phyloP scores from a whole-genome alignment of 2,888 invertebrate genomes.

The Erynnis tages region DNA sequence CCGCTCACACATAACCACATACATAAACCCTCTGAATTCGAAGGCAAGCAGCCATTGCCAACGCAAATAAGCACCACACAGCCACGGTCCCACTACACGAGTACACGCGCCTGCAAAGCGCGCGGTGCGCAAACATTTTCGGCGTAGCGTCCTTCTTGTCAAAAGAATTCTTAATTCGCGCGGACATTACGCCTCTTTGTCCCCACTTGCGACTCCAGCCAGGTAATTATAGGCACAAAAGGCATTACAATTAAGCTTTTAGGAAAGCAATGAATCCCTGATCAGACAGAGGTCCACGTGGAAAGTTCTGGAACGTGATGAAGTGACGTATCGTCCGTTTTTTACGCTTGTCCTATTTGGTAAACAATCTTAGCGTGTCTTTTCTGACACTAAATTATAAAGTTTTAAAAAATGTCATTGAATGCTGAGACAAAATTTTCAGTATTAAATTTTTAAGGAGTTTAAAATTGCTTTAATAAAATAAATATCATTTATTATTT shows the following conservation, averaged over 20 bases:
- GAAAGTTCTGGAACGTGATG: too few relatives aligned
- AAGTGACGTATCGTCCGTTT: too few relatives aligned
- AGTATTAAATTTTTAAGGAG: too few relatives aligned
- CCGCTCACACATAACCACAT: too few relatives aligned
- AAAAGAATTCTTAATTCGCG: constrained; percentile 27
- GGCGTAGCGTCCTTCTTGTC: constrained; percentile 10
- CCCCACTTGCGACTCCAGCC: constrained; percentile 8
- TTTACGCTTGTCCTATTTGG: too few relatives aligned
- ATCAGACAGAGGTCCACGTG: constrained; percentile 7
- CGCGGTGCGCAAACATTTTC: constrained; percentile 14
- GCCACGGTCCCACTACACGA: background rate
- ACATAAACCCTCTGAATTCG: too few relatives aligned
- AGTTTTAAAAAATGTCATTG: too few relatives aligned
- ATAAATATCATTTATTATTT: too few relatives aligned
- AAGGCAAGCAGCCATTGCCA: background rate
- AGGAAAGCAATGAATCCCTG: constrained; percentile 17
- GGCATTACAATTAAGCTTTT: constrained; percentile 28
- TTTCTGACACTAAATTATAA: too few relatives aligned
- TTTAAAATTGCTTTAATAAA: too few relatives aligned
- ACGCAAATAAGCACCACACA: background rate
- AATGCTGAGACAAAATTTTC: too few relatives aligned
- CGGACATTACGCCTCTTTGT: constrained; percentile 23
- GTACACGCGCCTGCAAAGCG: background rate
- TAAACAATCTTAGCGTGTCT: background rate
- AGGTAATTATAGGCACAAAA: constrained; percentile 27